phyloP scores from a whole-genome alignment of 1,140 invertebrate species.

The Thereuonema tuberculata region DNA sequence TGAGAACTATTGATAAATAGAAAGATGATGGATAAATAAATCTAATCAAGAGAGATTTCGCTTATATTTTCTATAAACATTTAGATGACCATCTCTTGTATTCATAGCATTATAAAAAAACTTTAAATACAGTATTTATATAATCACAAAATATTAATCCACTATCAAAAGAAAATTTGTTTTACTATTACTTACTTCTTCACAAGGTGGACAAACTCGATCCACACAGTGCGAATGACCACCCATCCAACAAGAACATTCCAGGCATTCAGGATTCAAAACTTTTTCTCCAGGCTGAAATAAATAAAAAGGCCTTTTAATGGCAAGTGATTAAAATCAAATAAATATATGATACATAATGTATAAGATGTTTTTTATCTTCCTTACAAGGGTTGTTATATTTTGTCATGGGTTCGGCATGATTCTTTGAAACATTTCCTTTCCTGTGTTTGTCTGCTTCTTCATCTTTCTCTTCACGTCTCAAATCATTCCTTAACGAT shows the following conservation, averaged over 20 bases:
- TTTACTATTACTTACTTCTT: constrained; percentile 27
- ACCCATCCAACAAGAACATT: constrained; percentile 58
- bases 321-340: constrained; percentile 8
- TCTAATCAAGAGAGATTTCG: no score
- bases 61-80: no score
- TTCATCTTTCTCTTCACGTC: no score
- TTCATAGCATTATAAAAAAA: no score
- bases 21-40: no score
- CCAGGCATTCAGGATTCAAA: constrained; percentile 51
- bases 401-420: background rate
- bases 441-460: background rate
- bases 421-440: background rate
- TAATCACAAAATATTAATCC: no score
- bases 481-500: no score
- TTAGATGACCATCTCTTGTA: no score
- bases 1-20: no score
- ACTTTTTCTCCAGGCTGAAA: constrained; percentile 50
- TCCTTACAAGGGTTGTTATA: background rate
- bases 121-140: no score
- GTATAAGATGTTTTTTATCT: background rate
- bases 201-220: constrained; percentile 50
- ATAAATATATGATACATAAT: constrained; percentile 1
- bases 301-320: constrained; percentile 6
- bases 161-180: background rate
- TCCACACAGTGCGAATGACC: constrained; percentile 49